These are phyloP conservation scores for Xiphophorus maculatus DNA, from an alignment of 2,113 vertebrate genomes.

Conservation along the genomic window DNA sequence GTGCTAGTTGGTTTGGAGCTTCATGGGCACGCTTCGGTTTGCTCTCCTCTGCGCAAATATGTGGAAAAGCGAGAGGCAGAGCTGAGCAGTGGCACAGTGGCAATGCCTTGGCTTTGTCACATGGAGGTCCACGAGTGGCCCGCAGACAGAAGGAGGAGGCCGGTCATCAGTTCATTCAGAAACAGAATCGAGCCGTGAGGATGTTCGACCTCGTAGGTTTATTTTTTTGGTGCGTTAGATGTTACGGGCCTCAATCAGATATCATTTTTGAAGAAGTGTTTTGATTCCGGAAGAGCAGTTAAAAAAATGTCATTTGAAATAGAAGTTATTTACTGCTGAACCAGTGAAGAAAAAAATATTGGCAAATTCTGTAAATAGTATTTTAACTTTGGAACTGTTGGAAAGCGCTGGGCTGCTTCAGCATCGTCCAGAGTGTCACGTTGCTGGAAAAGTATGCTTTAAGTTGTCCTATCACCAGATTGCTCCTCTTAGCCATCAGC, in stretches of 20 bases:
- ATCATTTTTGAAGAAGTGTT: no score
- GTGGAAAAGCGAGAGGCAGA: conserved; percentile 33
- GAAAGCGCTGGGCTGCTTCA: no score
- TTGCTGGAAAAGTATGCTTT: neutral
- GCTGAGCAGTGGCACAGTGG: conserved; percentile 39
- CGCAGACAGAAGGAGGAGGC: conserved; percentile 29
- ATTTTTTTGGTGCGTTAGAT: no score
- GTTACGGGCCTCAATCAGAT: no score
- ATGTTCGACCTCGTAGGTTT: neutral
- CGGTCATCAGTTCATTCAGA: conserved; percentile 29
- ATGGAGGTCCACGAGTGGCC: conserved; percentile 65
- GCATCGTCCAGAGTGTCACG: neutral
- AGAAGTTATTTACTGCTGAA: no score
- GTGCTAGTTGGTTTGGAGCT: conserved; percentile 37
- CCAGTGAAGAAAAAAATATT: no score
- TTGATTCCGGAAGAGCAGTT: no score
- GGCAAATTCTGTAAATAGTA: no score
- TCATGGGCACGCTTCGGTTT: conserved; percentile 38
- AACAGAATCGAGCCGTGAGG: conserved; percentile 25
- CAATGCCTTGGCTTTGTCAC: conserved; percentile 68
- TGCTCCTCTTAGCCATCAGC: neutral
- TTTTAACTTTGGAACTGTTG: no score
- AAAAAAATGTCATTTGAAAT: no score
- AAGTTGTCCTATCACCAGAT: no score
- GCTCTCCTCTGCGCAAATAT: conserved; percentile 38